phyloP scores from a whole-genome alignment of 1,140 invertebrate genomes.

The Orchestia grillus region DNA sequence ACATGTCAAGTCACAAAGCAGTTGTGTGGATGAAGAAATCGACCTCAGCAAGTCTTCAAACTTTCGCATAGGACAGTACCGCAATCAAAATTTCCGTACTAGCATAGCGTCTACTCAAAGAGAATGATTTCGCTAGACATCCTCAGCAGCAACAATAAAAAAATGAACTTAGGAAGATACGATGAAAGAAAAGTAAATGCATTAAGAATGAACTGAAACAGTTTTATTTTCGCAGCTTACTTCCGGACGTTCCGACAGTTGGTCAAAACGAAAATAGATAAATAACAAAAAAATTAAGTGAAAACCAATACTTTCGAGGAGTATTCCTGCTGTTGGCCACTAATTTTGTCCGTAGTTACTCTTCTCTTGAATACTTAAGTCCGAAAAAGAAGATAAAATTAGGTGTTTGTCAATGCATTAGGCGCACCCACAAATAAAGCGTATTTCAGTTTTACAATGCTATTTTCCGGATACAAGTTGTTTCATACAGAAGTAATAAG shows the following conservation, averaged over 20 bases:
- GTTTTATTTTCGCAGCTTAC: background rate
- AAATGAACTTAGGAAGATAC: background rate
- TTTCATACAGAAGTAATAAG: no score
- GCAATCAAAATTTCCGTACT: background rate
- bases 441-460: no score
- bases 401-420: no score
- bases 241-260: background rate
- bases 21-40: background rate
- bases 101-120: background rate
- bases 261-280: background rate
- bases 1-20: background rate
- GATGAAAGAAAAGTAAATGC: background rate
- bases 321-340: no score
- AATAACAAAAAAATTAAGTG: background rate
- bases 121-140: background rate
- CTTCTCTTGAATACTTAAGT: no score
- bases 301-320: background rate
- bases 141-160: background rate
- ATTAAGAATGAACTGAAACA: background rate
- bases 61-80: background rate
- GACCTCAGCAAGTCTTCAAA: background rate
- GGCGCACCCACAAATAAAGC: no score
- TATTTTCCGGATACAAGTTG: no score
- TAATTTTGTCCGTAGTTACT: no score
- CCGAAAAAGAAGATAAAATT: background rate